Conservation (phyloP, 1,140 invertebrate species). For the Ganaspis sp. region DNA sequence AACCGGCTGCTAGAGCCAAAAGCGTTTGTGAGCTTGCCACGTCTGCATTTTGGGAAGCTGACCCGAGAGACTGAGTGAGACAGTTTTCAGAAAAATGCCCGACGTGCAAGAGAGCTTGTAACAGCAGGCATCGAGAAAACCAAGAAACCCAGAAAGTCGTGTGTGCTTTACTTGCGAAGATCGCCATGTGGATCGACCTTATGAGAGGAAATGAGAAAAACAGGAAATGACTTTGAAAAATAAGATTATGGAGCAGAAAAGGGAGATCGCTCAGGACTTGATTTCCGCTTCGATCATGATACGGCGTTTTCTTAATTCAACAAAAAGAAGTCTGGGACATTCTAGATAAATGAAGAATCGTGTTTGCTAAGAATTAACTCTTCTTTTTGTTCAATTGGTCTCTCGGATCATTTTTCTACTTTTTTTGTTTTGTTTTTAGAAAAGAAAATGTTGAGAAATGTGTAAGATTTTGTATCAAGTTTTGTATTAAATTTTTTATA, state of each 20-base stretch:
- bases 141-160: constrained; percentile 18
- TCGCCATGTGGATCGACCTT: not conserved
- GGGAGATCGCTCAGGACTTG: constrained; percentile 10
- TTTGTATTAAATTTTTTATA: too few species aligned
- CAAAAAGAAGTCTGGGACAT: too few species aligned
- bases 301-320: too few species aligned
- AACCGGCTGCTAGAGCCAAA: constrained; percentile 38
- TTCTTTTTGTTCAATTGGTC: too few species aligned
- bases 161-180: not conserved
- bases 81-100: constrained; percentile 63
- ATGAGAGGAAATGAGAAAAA: constrained; percentile 26
- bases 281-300: too few species aligned
- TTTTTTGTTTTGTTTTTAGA: too few species aligned
- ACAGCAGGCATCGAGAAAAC: constrained; percentile 41
- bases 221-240: constrained; percentile 18
- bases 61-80: constrained; percentile 53
- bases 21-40: constrained; percentile 46
- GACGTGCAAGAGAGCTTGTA: constrained; percentile 59
- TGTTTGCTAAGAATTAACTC: too few species aligned
- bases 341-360: too few species aligned
- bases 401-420: too few species aligned
- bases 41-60: constrained; percentile 62
- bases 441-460: too few species aligned
- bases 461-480: too few species aligned
- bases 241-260: constrained; percentile 37